Base-by-base conservation (phyloP, 2,113 vertebrate species). In the Seriola aureovittata region DNA sequence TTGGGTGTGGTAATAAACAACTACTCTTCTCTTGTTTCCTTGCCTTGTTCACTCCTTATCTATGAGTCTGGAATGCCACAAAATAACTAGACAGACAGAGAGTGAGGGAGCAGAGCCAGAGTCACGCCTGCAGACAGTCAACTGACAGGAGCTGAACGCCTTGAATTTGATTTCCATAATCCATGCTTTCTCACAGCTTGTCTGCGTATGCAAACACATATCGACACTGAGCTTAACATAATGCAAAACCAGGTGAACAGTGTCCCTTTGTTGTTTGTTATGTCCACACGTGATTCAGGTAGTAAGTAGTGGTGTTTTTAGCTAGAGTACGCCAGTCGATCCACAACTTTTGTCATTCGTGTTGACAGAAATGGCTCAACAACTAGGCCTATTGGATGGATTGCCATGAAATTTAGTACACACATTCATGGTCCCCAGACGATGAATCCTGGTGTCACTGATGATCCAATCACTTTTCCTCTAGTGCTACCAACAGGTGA, bases 1-100 rank as follows among this genome's bases (percentile, higher is more conserved):
- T 54, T 64, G 84, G 76, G 48, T 72, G 78, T 55, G 76, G 71
- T 60, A 17, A 70, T 69, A 80, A 82, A 84, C 78, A 84, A 75
- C 48, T 32, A 2, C 13, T 71, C 25, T 58, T 57, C 69, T 70
- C 60, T 11, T 58, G 13, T 58, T 89, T 23, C 58, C 40, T 46
- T 36, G 3, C 40, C 75, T 67, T 72, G 52, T 40, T 75, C 55
- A 17, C 14, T 73, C 36, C 48, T 85, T 63, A 78, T 82, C 82
- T 40, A 7, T 84, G 40, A 67, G 54, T 63, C 52, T 66, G 75
- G 66, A 86, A 80, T 63, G 58, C 32, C 36, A 44, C 44, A 55
- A 72, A 75, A 76, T 25, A 8, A 13, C 36, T 8, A 42, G 5
- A 60, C 16, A 69, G 46, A 60, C 50, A 62, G n/a, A 46, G 29